phyloP scores from a whole-genome alignment of 2,113 vertebrate genomes.

The Polypterus senegalus region DNA sequence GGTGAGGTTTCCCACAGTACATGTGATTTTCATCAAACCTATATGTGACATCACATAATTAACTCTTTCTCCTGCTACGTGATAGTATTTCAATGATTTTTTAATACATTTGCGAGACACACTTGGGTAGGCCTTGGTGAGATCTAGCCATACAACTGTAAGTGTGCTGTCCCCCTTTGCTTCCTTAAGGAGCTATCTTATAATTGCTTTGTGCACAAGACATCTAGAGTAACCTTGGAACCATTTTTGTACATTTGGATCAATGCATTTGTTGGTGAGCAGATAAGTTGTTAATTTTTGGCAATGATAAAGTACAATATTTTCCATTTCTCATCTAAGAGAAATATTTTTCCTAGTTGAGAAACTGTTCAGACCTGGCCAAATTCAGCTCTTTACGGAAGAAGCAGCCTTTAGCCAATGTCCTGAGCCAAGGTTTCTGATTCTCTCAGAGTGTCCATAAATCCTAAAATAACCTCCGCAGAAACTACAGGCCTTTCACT shows the following conservation, averaged over 20 bases:
- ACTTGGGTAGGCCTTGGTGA: too few species aligned
- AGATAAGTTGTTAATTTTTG: slow-evolving; percentile 11
- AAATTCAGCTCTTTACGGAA: slow-evolving; percentile 7
- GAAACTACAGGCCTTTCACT: background rate
- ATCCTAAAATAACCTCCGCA: background rate
- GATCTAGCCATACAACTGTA: background rate
- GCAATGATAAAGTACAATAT: slow-evolving; percentile 12
- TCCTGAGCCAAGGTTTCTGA: slow-evolving; percentile 7
- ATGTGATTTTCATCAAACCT: too few species aligned
- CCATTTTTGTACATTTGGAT: slow-evolving; percentile 7
- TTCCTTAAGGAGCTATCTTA: slow-evolving; percentile 3
- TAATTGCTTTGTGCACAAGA: slow-evolving; percentile 6
- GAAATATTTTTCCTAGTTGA: background rate
- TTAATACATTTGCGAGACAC: too few species aligned
- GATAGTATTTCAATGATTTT: too few species aligned
- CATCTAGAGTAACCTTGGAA: slow-evolving; percentile 8
- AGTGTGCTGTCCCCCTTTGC: slow-evolving; percentile 3
- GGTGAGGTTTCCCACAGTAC: too few species aligned
- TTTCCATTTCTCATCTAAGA: slow-evolving; percentile 13
- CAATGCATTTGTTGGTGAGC: slow-evolving; percentile 1
- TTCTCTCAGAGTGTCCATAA: slow-evolving; percentile 8
- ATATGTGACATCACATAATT: too few species aligned
- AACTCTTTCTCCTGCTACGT: too few species aligned
- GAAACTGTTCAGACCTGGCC: background rate
- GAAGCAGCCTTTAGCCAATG: slow-evolving; percentile 8